Conservation (phyloP, 2,113 vertebrate species). For the Callionymus lyra region DNA sequence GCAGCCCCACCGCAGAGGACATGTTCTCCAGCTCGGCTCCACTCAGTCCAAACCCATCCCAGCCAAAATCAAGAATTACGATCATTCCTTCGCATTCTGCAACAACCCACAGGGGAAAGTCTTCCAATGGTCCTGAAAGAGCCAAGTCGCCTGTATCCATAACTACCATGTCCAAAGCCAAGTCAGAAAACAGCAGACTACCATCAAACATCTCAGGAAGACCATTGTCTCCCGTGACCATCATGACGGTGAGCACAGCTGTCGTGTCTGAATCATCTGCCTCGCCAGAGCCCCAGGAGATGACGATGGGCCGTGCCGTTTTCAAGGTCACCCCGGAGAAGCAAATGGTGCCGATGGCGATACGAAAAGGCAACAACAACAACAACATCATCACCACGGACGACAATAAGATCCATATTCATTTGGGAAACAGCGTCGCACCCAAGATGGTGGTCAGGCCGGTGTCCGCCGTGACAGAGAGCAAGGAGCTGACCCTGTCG, state of each 20-base stretch:
- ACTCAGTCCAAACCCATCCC: constrained; percentile 79
- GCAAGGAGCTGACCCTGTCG: constrained; percentile 72
- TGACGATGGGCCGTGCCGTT: constrained; percentile 85
- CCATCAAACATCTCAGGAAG: constrained; percentile 58
- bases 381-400: constrained; percentile 87
- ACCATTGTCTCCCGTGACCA: constrained; percentile 80
- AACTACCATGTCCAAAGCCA: constrained; percentile 85
- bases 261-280: constrained; percentile 66
- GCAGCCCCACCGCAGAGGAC: constrained; percentile 76
- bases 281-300: constrained; percentile 78
- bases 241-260: constrained; percentile 80
- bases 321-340: constrained; percentile 95
- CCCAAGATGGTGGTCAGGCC: constrained; percentile 82
- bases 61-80: constrained; percentile 87
- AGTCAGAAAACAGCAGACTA: constrained; percentile 70
- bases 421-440: constrained; percentile 68
- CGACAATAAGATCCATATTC: constrained; percentile 96
- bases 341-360: constrained; percentile 75
- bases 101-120: constrained; percentile 68
- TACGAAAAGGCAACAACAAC: constrained; percentile 79
- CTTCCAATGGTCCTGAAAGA: constrained; percentile 70
- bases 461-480: constrained; percentile 65
- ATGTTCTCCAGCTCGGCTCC: constrained; percentile 80
- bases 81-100: constrained; percentile 83
- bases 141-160: constrained; percentile 89